Percentiles rank a stretch among this genome's conserved stretches.
Evolutionary conservation across 2,797 vertebrate genomes (phyloP).

Genomic region (Coccyzus lansbergi): DNA sequence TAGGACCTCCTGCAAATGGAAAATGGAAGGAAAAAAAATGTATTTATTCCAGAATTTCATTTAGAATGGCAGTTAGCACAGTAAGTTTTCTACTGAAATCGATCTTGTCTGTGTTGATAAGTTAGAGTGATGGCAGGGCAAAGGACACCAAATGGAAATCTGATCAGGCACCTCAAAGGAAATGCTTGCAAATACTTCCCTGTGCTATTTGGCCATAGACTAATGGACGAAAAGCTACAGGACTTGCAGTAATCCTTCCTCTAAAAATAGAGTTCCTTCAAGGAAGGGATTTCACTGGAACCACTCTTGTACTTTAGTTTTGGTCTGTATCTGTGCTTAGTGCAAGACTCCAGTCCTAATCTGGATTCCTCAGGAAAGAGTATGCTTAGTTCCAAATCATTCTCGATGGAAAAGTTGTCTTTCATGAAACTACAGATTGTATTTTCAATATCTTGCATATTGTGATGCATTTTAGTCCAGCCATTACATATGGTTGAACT

Average conservation of each 20-base stretch:
- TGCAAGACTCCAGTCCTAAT: not conserved
- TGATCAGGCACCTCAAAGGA: not conserved
- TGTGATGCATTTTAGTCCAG: not conserved
- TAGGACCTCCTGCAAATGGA: constrained; percentile 88
- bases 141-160: not conserved
- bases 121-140: not conserved
- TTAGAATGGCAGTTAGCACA: not conserved
- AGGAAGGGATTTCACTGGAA: not conserved
- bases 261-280: not conserved
- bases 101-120: not conserved
- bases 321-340: accelerated
- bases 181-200: not conserved
- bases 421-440: not conserved
- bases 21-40: not conserved
- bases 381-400: not conserved
- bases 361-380: not conserved
- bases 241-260: not conserved
- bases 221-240: not conserved
- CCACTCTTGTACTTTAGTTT: not conserved
- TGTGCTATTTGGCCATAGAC: not conserved
- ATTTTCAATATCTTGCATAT: not conserved
- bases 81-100: not conserved
- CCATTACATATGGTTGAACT: not conserved
- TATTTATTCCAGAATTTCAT: not conserved
- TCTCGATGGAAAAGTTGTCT: not conserved